Conservation (phyloP, 2,888 invertebrate species). For the Harpalus rubripes region DNA sequence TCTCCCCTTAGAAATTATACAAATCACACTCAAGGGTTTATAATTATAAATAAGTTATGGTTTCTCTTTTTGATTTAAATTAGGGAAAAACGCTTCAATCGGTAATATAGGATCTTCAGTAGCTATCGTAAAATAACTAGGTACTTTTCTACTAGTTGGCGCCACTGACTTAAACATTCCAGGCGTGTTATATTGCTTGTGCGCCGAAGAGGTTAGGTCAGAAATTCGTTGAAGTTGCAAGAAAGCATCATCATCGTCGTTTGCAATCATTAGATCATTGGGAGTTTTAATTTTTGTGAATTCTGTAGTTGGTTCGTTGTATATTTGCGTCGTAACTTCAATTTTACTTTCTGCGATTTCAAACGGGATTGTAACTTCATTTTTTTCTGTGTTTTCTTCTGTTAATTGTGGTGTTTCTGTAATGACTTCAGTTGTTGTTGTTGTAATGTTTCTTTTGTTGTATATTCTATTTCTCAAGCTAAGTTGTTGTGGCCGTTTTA, state of each 20-base stretch:
- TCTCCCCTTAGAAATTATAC: neutral
- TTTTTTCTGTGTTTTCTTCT: slow-evolving; percentile 57
- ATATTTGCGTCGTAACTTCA: slow-evolving; percentile 75
- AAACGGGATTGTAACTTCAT: slow-evolving; percentile 67
- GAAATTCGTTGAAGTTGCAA: slow-evolving; percentile 85
- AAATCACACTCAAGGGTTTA: neutral
- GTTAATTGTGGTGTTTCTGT: slow-evolving; percentile 55
- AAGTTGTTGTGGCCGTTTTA: slow-evolving; percentile 73
- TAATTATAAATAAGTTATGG: neutral
- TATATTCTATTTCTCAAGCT: slow-evolving; percentile 73
- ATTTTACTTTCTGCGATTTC: slow-evolving; percentile 66
- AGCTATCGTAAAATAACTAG: slow-evolving; percentile 86
- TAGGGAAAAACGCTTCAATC: slow-evolving; percentile 89
- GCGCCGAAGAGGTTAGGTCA: slow-evolving; percentile 86
- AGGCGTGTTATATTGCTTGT: slow-evolving; percentile 85
- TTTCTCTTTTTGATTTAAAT: slow-evolving; percentile 80
- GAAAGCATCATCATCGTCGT: slow-evolving; percentile 75
- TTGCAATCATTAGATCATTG: neutral
- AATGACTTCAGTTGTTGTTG: slow-evolving; percentile 54
- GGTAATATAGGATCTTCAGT: slow-evolving; percentile 90
- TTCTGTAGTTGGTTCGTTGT: slow-evolving; percentile 65
- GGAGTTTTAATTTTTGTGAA: slow-evolving; percentile 26
- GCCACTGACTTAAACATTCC: slow-evolving; percentile 86
- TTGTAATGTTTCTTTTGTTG: slow-evolving; percentile 69
- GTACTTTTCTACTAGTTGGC: slow-evolving; percentile 82